phyloP scores from a whole-genome alignment of 2,888 invertebrate genomes.

The Emmelina monodactyla region DNA sequence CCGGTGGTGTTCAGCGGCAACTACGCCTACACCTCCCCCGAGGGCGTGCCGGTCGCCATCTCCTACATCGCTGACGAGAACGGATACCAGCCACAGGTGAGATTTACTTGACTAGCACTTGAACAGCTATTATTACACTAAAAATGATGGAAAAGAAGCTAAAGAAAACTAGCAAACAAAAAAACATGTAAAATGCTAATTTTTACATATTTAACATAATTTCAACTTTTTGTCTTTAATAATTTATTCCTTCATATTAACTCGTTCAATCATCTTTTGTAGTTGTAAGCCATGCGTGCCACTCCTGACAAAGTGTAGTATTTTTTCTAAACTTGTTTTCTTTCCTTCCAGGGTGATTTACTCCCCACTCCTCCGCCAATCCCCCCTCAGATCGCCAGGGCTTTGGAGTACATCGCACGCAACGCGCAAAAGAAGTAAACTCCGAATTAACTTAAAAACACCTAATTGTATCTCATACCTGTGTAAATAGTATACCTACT shows the following conservation, averaged over 20 bases:
- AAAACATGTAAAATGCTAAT: not conserved
- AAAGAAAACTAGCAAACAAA: not conserved
- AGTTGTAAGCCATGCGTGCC: too few species aligned
- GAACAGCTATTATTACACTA: too few species aligned
- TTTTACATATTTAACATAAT: not conserved
- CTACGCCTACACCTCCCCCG: slow-evolving; percentile 65
- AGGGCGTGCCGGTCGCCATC: slow-evolving; percentile 63
- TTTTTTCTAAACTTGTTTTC: too few species aligned
- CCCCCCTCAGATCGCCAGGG: slow-evolving; percentile 50
- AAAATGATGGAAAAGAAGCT: not conserved
- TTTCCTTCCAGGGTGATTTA: slow-evolving; percentile 32
- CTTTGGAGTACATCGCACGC: slow-evolving; percentile 34
- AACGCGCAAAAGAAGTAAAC: slow-evolving; percentile 22
- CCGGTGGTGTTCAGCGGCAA: slow-evolving; percentile 57
- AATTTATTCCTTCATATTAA: too few species aligned
- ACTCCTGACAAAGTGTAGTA: too few species aligned
- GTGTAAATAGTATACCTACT: not conserved
- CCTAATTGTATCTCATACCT: slow-evolving; percentile 13
- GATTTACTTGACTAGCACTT: slow-evolving; percentile 9
- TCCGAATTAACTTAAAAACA: too few species aligned
- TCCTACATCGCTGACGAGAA: slow-evolving; percentile 72
- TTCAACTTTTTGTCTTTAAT: too few species aligned
- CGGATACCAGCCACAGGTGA: slow-evolving; percentile 70
- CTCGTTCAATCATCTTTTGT: too few species aligned
- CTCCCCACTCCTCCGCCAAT: slow-evolving; percentile 59